Base-by-base conservation (phyloP, 2,888 invertebrate genomes). In the Fragum whitleyi region DNA sequence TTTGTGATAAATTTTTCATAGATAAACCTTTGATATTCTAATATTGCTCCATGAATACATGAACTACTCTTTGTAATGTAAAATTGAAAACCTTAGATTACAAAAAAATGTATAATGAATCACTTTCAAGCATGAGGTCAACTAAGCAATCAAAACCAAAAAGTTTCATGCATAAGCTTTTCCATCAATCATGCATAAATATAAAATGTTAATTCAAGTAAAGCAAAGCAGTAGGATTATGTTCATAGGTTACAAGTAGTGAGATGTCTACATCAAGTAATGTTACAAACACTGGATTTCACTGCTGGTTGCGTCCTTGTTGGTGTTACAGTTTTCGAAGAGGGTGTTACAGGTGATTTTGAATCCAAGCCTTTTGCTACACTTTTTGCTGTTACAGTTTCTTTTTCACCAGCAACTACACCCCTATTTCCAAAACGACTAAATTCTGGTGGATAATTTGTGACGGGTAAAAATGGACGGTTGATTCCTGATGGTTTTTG, bases 381-480 rank as follows among this genome's bases (percentile, higher is more conserved):
- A 47, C 19, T 9, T 42, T 65, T 65, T n/a, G 32, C 3, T 51
- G 21, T 21, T 2, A 21, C 21, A 42, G 61, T n/a, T 74, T 39
- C 36, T 0, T 61, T 39, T 21, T 76, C 80, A 65, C 85, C 85
- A 57, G 83, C 77, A 39, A 89, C 81, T 28, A 89, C 84, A 16
- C 85, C 88, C 21, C 83, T 73, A 84, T 90, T 91, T n/a, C 91
- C 91, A 81, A 88, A 90, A 74, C 86, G 86, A 82, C 83, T 79
- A 74, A 89, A 79, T 39, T 87, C 88, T 77, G 81, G 81, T 29
- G 80, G 80, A 23, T 79, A 62, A 71, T 62, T 42, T 1, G 39
- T 39, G 21, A 59, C 57, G 0, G 77, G 72, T n/a, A 36, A 32
- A 14, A 61, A 57, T 29, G 74, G 59, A 11, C 72, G 72, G 61